phyloP scores from a whole-genome alignment of 2,888 invertebrate species.

The Serripes groenlandicus region DNA sequence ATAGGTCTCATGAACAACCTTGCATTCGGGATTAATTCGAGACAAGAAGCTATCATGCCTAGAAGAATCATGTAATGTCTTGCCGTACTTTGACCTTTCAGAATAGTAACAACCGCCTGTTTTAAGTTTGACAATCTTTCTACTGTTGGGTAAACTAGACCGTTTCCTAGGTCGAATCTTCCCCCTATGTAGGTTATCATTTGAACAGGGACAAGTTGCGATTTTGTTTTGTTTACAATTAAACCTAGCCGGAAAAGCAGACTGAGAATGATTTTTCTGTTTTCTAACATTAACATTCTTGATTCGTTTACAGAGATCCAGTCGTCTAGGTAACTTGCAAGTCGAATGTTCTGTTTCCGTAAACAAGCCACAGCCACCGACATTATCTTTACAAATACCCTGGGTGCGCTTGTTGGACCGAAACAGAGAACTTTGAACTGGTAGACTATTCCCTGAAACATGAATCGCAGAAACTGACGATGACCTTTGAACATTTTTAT shows the following conservation, averaged over 20 bases:
- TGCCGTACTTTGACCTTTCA: too few relatives aligned
- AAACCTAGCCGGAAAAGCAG: slow-evolving; percentile 55
- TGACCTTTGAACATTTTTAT: slow-evolving; percentile 43
- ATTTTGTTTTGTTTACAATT: slow-evolving; percentile 53
- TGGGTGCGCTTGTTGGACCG: slow-evolving; percentile 38
- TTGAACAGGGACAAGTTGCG: slow-evolving; percentile 37
- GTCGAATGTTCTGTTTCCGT: slow-evolving; percentile 26
- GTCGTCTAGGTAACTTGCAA: slow-evolving; percentile 58
- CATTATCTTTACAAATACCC: slow-evolving; percentile 39
- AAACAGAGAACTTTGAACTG: slow-evolving; percentile 49
- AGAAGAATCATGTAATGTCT: slow-evolving; percentile 31
- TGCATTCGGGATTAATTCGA: slow-evolving; percentile 56
- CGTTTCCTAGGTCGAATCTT: slow-evolving; percentile 26
- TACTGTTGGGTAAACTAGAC: slow-evolving; percentile 33
- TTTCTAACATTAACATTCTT: background rate
- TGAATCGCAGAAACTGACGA: slow-evolving; percentile 44
- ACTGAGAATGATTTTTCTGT: slow-evolving; percentile 29
- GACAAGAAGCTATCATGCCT: slow-evolving; percentile 49
- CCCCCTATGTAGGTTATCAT: slow-evolving; percentile 37
- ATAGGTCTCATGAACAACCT: slow-evolving; percentile 55
- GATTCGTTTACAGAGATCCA: slow-evolving; percentile 38
- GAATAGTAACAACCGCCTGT: slow-evolving; percentile 22
- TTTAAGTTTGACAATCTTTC: slow-evolving; percentile 37
- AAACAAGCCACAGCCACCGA: slow-evolving; percentile 45
- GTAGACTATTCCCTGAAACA: slow-evolving; percentile 41